Conservation (phyloP, 2,113 vertebrate species). For the Aphyosemion australe region DNA sequence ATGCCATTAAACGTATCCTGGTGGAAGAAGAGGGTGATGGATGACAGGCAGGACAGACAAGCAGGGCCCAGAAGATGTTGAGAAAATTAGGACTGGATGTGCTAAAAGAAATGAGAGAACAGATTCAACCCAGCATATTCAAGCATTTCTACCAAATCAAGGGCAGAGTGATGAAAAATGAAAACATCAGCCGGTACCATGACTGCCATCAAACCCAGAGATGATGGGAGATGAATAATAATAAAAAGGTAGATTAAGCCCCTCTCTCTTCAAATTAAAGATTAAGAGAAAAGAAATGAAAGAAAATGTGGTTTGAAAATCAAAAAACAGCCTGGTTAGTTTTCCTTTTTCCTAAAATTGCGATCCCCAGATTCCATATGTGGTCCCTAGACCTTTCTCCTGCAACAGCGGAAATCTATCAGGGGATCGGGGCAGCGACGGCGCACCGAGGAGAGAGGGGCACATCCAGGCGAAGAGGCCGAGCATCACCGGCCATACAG, state of each 20-base stretch:
- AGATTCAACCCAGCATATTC: constrained; percentile 56
- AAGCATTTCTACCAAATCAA: constrained; percentile 54
- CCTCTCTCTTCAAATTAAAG: constrained; percentile 40
- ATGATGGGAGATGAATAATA: constrained; percentile 51
- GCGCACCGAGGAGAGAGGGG: constrained; percentile 74
- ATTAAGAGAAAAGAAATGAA: constrained; percentile 38
- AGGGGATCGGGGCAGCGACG: constrained; percentile 83
- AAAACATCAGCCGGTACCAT: constrained; percentile 56
- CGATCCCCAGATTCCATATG: constrained; percentile 99
- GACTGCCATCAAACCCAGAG: constrained; percentile 53
- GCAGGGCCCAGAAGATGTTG: constrained; percentile 37
- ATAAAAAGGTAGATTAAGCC: constrained; percentile 42
- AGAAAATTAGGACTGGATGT: constrained; percentile 42
- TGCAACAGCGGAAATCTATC: constrained; percentile 82
- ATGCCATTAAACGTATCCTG: constrained; percentile 41
- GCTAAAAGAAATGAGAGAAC: constrained; percentile 45
- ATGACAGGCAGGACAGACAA: constrained; percentile 56
- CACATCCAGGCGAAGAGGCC: constrained; percentile 72
- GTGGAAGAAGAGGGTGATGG: constrained; percentile 25
- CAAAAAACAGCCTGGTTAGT: constrained; percentile 80
- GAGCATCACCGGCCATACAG: constrained; percentile 77
- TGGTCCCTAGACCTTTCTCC: constrained; percentile 92
- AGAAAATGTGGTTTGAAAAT: constrained; percentile 30
- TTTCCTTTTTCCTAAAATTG: constrained; percentile 98
- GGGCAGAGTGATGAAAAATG: constrained; percentile 44